Evolutionary conservation across 2,797 vertebrate species (phyloP).

Genomic region (Heliangelus exortis): DNA sequence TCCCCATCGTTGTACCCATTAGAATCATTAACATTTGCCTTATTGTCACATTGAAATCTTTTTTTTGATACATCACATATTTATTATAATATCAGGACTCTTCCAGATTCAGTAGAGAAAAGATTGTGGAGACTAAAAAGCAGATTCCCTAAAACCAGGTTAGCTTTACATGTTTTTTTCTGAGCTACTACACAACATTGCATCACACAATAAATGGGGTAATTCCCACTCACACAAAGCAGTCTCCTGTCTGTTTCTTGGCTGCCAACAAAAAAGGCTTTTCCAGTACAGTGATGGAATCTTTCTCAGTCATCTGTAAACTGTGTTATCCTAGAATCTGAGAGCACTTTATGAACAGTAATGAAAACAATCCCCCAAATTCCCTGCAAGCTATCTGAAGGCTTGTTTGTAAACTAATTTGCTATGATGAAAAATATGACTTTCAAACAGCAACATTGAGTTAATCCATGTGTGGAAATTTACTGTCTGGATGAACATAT

Average conservation of each 20-base stretch:
- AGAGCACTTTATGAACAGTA: not conserved
- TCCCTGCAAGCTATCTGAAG: not conserved
- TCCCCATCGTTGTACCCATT: not conserved
- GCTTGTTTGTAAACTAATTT: conserved; percentile 17
- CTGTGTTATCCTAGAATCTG: not conserved
- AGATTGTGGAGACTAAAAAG: not conserved
- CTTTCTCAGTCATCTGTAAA: not conserved
- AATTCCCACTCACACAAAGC: not conserved
- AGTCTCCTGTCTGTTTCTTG: not conserved
- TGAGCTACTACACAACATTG: not conserved
- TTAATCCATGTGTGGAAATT: not conserved
- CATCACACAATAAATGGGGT: not conserved
- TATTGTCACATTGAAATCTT: not conserved
- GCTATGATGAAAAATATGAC: not conserved
- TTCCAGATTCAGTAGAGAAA: not conserved
- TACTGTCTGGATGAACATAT: not conserved
- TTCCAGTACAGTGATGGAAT: not conserved
- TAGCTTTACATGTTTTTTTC: not conserved
- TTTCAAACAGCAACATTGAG: not conserved
- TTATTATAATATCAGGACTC: not conserved
- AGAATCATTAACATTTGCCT: not conserved
- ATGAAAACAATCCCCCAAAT: not conserved
- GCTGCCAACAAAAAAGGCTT: not conserved
- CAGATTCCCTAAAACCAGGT: not conserved
- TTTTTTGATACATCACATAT: not conserved